These are phyloP conservation scores for Anguilla rostrata DNA, from an alignment of 2,113 vertebrate species.

Conservation along the genomic window DNA sequence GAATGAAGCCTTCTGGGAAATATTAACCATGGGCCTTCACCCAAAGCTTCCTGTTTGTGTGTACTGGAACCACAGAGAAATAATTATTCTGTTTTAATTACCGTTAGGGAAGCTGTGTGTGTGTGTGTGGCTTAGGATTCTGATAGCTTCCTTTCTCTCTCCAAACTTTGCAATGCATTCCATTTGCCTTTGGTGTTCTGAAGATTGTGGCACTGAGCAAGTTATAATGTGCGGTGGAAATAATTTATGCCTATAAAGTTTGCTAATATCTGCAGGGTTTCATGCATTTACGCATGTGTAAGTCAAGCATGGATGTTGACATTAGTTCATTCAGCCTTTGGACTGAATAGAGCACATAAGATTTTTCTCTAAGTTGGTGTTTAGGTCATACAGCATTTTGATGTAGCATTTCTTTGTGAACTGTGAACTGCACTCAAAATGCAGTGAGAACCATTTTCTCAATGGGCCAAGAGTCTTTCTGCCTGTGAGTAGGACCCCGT, in stretches of 20 bases:
- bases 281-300: constrained; percentile 20
- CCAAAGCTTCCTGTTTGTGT: constrained; percentile 62
- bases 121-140: constrained; percentile 43
- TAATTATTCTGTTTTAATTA: constrained; percentile 72
- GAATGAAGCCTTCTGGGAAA: constrained; percentile 31
- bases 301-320: constrained; percentile 18
- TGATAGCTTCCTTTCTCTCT: not conserved
- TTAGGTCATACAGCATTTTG: not conserved
- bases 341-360: not conserved
- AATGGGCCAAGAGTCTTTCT: no score
- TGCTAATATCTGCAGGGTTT: constrained; percentile 18
- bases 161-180: not conserved
- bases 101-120: constrained; percentile 44
- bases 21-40: constrained; percentile 49
- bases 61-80: constrained; percentile 59
- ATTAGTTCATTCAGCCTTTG: not conserved
- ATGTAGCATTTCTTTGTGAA: not conserved
- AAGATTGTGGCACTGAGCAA: constrained; percentile 7
- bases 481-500: not conserved
- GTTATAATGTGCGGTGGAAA: constrained; percentile 27
- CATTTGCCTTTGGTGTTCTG: not conserved
- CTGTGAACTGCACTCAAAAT: not conserved
- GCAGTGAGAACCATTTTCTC: no score
- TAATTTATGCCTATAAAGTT: constrained; percentile 30
- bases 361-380: not conserved